Evolutionary conservation across 1,140 invertebrate genomes (phyloP).

Genomic region (Brachionus rotundiformis): DNA sequence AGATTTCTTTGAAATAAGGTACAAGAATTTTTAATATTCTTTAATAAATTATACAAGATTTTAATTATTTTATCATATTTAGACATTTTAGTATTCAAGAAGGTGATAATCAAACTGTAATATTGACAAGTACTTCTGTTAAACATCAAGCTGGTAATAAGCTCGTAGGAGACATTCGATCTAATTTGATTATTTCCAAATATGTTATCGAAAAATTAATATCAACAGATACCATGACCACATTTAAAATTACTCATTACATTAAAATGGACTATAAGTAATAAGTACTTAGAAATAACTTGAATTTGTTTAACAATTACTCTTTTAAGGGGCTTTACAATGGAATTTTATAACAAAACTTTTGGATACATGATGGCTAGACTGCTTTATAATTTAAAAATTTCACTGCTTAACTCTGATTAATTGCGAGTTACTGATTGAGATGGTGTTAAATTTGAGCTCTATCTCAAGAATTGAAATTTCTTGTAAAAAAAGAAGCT

Average conservation of each 20-base stretch:
- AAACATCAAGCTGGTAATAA: constrained; percentile 49
- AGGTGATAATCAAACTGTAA: constrained; percentile 8
- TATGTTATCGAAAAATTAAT: constrained; percentile 37
- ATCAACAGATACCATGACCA: constrained; percentile 19
- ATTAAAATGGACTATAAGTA: constrained; percentile 45
- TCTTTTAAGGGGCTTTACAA: constrained; percentile 11
- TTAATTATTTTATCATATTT: no score
- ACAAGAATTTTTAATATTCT: background rate
- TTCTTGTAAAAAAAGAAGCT: constrained; percentile 21
- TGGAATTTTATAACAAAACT: constrained; percentile 44
- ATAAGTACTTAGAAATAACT: background rate
- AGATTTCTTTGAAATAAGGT: constrained; percentile 85
- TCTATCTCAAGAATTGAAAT: background rate
- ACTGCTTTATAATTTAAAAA: constrained; percentile 41
- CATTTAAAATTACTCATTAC: constrained; percentile 43
- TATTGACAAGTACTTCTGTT: constrained; percentile 28
- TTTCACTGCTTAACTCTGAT: constrained; percentile 3
- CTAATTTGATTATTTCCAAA: constrained; percentile 38
- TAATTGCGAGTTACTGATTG: background rate
- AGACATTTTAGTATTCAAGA: background rate
- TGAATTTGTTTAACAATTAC: background rate
- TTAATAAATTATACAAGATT: background rate
- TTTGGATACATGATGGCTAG: constrained; percentile 44
- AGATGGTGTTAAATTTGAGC: background rate
- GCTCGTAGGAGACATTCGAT: constrained; percentile 20